phyloP scores from a whole-genome alignment of 2,113 vertebrate genomes.

The Takifugu bimaculatus region DNA sequence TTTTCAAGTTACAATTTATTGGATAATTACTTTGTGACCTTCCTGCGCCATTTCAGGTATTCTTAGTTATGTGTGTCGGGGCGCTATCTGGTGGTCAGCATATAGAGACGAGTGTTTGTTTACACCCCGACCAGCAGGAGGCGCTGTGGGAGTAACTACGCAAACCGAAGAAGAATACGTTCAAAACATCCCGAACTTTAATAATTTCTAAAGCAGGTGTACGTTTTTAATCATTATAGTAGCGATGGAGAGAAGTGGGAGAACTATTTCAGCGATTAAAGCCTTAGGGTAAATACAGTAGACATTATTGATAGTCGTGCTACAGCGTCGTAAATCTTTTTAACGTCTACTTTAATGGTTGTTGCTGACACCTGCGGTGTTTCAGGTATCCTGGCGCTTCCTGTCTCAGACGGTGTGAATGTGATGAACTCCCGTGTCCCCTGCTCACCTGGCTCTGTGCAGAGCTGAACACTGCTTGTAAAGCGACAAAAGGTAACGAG shows the following conservation, averaged over 20 bases:
- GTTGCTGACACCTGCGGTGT: neutral
- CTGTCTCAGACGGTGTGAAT: conserved; percentile 59
- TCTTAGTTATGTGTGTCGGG: too few relatives aligned
- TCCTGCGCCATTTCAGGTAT: too few relatives aligned
- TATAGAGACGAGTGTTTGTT: neutral
- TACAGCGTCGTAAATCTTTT: too few relatives aligned
- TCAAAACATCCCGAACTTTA: conserved; percentile 10
- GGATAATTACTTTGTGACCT: too few relatives aligned
- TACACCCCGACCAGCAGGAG: conserved; percentile 35
- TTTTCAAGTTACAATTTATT: too few relatives aligned
- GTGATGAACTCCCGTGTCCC: conserved; percentile 75
- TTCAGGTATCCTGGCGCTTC: conserved; percentile 57
- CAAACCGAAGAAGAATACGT: neutral
- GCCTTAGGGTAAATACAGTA: conserved; percentile 57
- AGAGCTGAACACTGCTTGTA: conserved; percentile 48
- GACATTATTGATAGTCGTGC: too few relatives aligned
- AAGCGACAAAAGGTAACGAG: conserved; percentile 41
- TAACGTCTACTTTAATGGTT: neutral
- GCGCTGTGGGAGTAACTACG: neutral
- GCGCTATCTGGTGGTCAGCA: too few relatives aligned
- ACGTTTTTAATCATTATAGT: neutral
- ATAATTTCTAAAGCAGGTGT: too few relatives aligned
- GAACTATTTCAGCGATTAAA: conserved; percentile 54
- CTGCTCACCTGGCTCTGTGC: conserved; percentile 69
- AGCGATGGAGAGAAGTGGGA: conserved; percentile 55